Base-by-base conservation (phyloP, 1,140 invertebrate species). In the Cecropterus lyciades region DNA sequence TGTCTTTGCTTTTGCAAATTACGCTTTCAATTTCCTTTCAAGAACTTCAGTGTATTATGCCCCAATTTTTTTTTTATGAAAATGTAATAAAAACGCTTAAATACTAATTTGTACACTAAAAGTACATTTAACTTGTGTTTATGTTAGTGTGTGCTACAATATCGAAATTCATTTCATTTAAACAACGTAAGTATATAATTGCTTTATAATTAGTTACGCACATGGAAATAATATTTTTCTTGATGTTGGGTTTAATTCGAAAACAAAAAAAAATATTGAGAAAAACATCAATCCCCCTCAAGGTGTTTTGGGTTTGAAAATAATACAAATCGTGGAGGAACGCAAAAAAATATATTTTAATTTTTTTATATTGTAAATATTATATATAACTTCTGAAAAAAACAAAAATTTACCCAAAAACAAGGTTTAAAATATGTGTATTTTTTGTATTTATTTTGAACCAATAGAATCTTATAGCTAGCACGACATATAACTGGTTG, bases 121-220 rank as follows among this genome's bases (percentile, higher is more conserved):
- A 60, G 15, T 60, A 72, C 69, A 79, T 73, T 77, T 74, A 77
- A 73, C 70, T 80, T 76, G 74, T 83, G 73, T 83, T 87, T 79
- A 82, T 78, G 55, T 82, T 84, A 85, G 68, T 83, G 82, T 85
- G 85, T 84, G 84, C 82, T 84, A 83, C 78, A 79, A 78, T 77
- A 79, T 76, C 63, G 77, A 82, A 79, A 81, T 84, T 48, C 24
- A 46, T 59, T 59, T 59, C 10, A 30, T 59, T 33, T 46, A 48
- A 30, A 57, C 75, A 73, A 74, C 77, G 75, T 80, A 74, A 57
- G 30, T 65, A 73, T 70, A 72, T 55, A 70, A 72, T 77, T 65
- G 71, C 74, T 81, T 80, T 73, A 75, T 75, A 64, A 60, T 72
- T 59, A 59, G 42, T 59, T 30, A 48, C 56, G 42, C 56, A 46